Conservation (phyloP, 2,113 vertebrate genomes). For the Syngnathus scovelli region DNA sequence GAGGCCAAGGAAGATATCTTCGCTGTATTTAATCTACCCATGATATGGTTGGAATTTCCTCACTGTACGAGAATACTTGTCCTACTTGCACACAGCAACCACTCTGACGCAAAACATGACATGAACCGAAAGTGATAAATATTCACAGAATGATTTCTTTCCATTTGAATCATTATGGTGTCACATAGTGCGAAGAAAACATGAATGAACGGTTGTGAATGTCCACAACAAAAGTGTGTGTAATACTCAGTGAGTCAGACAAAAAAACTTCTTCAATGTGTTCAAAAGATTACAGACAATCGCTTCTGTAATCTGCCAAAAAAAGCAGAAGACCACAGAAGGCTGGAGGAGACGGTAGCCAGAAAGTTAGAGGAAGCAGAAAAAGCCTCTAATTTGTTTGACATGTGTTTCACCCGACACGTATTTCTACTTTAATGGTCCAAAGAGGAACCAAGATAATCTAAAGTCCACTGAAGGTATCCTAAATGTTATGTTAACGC, state of each 20-base stretch:
- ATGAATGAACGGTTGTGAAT: no score
- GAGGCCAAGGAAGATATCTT: not conserved
- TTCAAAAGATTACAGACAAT: conserved; percentile 3
- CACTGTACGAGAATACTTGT: not conserved
- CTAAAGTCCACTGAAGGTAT: conserved; percentile 1
- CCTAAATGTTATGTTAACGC: not conserved
- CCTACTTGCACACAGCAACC: not conserved
- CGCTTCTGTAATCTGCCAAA: conserved; percentile 23
- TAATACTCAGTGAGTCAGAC: conserved; percentile 5
- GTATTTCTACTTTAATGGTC: conserved; percentile 4
- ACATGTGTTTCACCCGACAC: conserved; percentile 1
- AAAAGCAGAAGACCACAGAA: conserved; percentile 12
- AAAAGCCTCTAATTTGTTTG: conserved; percentile 24
- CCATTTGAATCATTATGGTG: not conserved
- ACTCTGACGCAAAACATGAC: not conserved
- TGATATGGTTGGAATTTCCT: not conserved
- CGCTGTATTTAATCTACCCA: not conserved
- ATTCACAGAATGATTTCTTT: not conserved
- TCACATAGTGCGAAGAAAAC: no score
- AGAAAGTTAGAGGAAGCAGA: conserved; percentile 34
- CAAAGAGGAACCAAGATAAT: not conserved
- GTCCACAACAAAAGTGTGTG: not conserved
- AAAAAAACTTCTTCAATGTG: not conserved
- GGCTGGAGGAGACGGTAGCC: conserved; percentile 38
- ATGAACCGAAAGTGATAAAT: not conserved